These are phyloP conservation scores for Marmota flaviventris DNA, from an alignment of 2,113 vertebrate species.

Conservation along the genomic window DNA sequence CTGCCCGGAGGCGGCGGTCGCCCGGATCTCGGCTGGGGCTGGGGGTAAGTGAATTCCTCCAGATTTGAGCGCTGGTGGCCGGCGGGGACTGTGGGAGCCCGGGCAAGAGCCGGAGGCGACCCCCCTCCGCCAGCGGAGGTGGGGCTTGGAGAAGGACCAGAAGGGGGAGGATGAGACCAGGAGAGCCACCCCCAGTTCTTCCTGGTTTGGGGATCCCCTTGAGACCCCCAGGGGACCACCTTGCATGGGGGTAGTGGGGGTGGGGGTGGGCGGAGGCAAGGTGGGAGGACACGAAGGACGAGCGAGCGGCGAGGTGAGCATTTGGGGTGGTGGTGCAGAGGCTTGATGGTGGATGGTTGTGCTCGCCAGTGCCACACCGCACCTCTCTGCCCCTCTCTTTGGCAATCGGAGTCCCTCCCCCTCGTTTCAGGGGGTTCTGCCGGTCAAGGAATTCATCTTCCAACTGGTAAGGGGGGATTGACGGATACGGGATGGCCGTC, in stretches of 20 bases:
- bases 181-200: background rate
- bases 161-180: background rate
- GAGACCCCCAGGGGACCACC: slow-evolving; percentile 42
- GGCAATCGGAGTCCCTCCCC: background rate
- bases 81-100: background rate
- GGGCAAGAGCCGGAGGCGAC: background rate
- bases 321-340: slow-evolving; percentile 66
- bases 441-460: slow-evolving; percentile 46
- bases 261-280: slow-evolving; percentile 38
- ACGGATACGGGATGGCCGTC: background rate
- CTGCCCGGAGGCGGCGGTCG: slow-evolving; percentile 58
- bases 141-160: slow-evolving; percentile 32
- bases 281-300: slow-evolving; percentile 51
- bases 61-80: slow-evolving; percentile 39
- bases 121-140: slow-evolving; percentile 45
- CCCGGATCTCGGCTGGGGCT: slow-evolving; percentile 43
- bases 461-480: slow-evolving; percentile 56
- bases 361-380: slow-evolving; percentile 2
- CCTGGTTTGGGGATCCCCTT: slow-evolving; percentile 48
- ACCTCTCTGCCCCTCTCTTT: slow-evolving; percentile 48
- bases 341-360: slow-evolving; percentile 21
- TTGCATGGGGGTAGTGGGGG: background rate
- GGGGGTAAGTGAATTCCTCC: slow-evolving; percentile 79
- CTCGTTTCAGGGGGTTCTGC: background rate
- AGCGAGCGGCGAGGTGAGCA: slow-evolving; percentile 36